These are phyloP conservation scores for Chiroxiphia lanceolata DNA, from an alignment of 2,797 vertebrate species.

Conservation along the genomic window DNA sequence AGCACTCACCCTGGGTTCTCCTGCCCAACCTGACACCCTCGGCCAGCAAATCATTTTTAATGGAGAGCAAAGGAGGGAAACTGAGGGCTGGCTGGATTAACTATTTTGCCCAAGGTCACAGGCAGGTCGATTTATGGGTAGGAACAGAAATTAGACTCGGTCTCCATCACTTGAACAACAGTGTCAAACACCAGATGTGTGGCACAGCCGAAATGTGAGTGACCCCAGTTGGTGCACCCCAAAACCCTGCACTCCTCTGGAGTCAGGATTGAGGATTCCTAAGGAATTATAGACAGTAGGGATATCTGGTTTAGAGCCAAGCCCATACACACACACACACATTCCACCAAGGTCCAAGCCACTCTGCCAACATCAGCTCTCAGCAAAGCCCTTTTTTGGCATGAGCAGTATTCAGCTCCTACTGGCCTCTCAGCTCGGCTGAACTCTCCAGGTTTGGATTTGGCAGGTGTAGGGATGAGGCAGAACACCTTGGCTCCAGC, in stretches of 20 bases:
- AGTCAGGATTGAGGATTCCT: not conserved
- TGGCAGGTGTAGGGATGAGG: not conserved
- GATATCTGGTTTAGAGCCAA: not conserved
- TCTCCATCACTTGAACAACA: not conserved
- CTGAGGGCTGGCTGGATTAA: slow-evolving; percentile 54
- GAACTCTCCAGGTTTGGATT: not conserved
- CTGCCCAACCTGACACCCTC: not conserved
- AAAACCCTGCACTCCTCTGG: not conserved
- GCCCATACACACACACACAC: not conserved
- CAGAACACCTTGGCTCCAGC: not conserved
- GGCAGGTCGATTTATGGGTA: slow-evolving; percentile 4
- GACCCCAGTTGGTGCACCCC: not conserved
- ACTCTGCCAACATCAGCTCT: not conserved
- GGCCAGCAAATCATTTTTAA: slow-evolving; percentile 48
- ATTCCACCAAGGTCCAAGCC: not conserved
- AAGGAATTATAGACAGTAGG: not conserved
- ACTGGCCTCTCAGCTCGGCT: not conserved
- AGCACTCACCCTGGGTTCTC: not conserved
- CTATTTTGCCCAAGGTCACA: slow-evolving; percentile 40
- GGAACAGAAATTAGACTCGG: not conserved
- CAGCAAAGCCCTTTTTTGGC: not conserved
- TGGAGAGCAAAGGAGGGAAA: slow-evolving; percentile 32
- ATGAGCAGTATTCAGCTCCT: rapidly evolving
- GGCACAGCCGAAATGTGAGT: not conserved
- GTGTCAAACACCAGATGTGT: not conserved